Conservation (phyloP, 2,797 vertebrate species). For the Crocodylus rhombifer region DNA sequence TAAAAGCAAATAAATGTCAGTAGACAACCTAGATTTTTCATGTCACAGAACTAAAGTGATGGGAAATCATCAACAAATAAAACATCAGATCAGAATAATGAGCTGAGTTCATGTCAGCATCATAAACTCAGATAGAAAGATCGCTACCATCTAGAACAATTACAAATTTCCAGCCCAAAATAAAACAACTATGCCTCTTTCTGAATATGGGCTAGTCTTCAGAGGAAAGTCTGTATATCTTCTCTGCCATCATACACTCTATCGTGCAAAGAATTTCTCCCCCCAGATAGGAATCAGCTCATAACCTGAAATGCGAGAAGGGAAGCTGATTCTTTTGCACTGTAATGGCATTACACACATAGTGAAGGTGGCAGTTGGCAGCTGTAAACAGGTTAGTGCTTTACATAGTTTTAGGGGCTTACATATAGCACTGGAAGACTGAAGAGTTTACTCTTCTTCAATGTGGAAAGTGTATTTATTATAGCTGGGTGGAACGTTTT, state of each 20-base stretch:
- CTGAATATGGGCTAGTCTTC: constrained; percentile 26
- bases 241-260: not conserved
- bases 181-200: constrained; percentile 2
- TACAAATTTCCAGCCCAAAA: constrained; percentile 7
- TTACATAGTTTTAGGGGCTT: not conserved
- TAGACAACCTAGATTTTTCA: not conserved
- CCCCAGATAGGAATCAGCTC: not conserved
- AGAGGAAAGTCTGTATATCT: constrained; percentile 3
- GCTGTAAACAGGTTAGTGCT: not conserved
- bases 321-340: not conserved
- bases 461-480: not conserved
- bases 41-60: not conserved
- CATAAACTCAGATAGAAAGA: not conserved
- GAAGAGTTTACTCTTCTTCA: not conserved
- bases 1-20: not conserved
- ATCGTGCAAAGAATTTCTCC: not conserved
- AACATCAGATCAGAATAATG: not conserved
- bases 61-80: not conserved
- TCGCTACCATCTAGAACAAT: not conserved
- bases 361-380: not conserved
- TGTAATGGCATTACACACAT: not conserved
- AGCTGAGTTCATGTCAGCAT: not conserved
- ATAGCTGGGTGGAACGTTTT: not conserved
- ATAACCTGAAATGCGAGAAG: not conserved
- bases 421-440: not conserved